Evolutionary conservation across 2,888 invertebrate species (phyloP).

Genomic region (Caenorhabditis sp.): DNA sequence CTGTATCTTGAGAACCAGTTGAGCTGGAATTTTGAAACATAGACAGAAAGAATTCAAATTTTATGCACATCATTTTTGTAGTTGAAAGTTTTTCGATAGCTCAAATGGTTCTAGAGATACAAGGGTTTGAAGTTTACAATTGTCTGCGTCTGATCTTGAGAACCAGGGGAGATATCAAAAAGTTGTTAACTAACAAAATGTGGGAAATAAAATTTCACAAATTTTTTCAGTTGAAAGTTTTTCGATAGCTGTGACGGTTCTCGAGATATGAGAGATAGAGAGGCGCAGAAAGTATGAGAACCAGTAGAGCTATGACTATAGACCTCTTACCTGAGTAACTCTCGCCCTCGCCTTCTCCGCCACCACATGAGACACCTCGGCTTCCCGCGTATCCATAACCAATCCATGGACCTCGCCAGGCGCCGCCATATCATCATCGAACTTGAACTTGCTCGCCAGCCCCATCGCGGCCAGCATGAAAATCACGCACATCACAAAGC

Average conservation of each 20-base stretch:
- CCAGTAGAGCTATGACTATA: too few species aligned
- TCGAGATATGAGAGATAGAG: too few species aligned
- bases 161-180: too few species aligned
- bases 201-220: too few species aligned
- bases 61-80: not conserved
- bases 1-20: not conserved
- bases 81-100: not conserved
- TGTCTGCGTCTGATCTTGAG: too few species aligned
- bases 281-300: too few species aligned
- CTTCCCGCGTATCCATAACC: constrained; percentile 82
- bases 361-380: constrained; percentile 81
- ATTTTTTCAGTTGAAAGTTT: not conserved
- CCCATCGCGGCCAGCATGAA: constrained; percentile 95
- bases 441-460: constrained; percentile 80
- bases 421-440: constrained; percentile 75
- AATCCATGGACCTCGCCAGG: constrained; percentile 77
- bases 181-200: too few species aligned
- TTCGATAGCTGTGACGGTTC: not conserved
- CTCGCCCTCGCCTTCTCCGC: constrained; percentile 82
- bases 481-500: constrained; percentile 97
- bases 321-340: constrained; percentile 74
- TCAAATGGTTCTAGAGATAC: too few species aligned
- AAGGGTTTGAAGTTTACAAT: too few species aligned
- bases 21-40: not conserved
- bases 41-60: not conserved